Evolutionary conservation across 2,113 vertebrate genomes (phyloP), one percentile per base, ranked within the genome.

Genomic region (Chaenocephalus aceratus): DNA sequence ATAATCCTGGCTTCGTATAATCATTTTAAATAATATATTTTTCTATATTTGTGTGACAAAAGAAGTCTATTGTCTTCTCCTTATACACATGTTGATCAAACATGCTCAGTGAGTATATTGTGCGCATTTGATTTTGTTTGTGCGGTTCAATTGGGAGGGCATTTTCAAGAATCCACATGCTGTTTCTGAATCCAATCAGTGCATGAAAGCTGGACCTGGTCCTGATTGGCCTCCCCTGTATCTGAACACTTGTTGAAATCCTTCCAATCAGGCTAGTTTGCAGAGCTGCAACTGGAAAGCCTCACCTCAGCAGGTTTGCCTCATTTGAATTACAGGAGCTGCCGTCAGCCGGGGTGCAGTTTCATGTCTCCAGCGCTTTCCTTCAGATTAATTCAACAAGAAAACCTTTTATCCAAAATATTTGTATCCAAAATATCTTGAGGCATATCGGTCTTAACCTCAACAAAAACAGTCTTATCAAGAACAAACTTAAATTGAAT

Each of bases 251-350:
- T 45, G 45, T 74, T 79, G 71, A 89, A 90, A 87, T 82, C 67
- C 73, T 84, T 89, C 88, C 89, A 90, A 86, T 88, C 86, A 85
- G 81, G 53, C 66, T 66, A 68, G 72, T 87, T 86, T 78, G 88
- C 75, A 72, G 72, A 36, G 46, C 51, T 76, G 79, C 83, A 82
- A 63, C 51, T 53, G 61, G 30, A 83, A 89, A 76, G 70, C 72
- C 66, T 87, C 76, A 83, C 65, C 79, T 91, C 86, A 88, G 87
- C 87, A 86, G 75, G 76, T 79, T 84, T 81, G 54, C 59, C 64
- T 88, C 75, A 86, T 91, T 83, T 86, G 83, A 87, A 83, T 76
- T 81, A 80, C 73, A 84, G 71, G 60, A 84, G 62, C 69, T 66
- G 79, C 71, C 76, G 58, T 73, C 75, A 71, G 59, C 62, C 74